A percentile compares a stretch with the other conserved stretches of the same genome.
Conservation (phyloP, 2,113 vertebrate species). For the Manacus vitellinus region DNA sequence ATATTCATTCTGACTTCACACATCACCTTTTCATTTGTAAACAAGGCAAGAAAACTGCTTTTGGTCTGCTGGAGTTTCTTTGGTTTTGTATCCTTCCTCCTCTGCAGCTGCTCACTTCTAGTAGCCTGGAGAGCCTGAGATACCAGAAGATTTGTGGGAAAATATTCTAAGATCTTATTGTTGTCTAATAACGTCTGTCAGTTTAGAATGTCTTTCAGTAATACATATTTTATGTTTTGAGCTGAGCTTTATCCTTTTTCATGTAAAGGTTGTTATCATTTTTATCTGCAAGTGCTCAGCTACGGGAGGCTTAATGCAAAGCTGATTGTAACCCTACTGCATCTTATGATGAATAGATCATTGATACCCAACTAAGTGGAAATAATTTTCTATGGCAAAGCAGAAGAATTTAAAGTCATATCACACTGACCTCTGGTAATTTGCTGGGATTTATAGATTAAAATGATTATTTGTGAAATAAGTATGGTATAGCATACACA, state of each 20-base stretch:
- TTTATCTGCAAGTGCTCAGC: constrained; percentile 70
- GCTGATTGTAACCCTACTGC: constrained; percentile 76
- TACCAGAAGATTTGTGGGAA: constrained; percentile 47
- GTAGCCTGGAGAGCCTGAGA: constrained; percentile 23
- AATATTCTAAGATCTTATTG: constrained; percentile 40
- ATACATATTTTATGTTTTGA: constrained; percentile 22
- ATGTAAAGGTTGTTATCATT: constrained; percentile 70
- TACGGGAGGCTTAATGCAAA: constrained; percentile 75
- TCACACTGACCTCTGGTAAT: constrained; percentile 78
- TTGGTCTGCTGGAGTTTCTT: constrained; percentile 41
- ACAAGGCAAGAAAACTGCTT: neutral
- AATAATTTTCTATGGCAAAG: constrained; percentile 90
- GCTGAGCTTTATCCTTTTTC: constrained; percentile 45
- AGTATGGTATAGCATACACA: neutral
- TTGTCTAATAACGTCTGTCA: constrained; percentile 18
- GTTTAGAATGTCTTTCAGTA: constrained; percentile 30
- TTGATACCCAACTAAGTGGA: constrained; percentile 90
- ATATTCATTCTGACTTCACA: neutral
- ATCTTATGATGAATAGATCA: constrained; percentile 88
- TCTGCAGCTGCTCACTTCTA: constrained; percentile 64
- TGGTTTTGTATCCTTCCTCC: constrained; percentile 48
- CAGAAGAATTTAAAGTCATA: constrained; percentile 80
- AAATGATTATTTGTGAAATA: constrained; percentile 52
- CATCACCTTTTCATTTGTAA: neutral
- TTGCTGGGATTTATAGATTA: constrained; percentile 80